Conservation (phyloP, 1,140 invertebrate species). For the Hyposmocoma kahamanoa region DNA sequence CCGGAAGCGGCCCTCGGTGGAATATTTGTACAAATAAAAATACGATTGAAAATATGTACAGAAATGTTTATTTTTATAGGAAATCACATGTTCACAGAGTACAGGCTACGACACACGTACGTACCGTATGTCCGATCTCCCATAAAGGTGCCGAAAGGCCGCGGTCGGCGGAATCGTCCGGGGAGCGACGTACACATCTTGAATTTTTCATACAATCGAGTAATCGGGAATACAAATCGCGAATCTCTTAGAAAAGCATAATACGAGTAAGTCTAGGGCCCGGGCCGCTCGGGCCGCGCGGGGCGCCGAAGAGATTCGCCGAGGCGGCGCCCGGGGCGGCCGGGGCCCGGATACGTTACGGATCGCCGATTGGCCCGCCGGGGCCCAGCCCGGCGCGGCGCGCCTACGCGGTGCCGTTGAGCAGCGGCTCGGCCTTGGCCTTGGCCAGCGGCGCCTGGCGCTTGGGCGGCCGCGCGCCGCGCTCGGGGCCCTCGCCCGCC, state of each 20-base stretch:
- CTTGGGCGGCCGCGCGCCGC: slow-evolving; percentile 36
- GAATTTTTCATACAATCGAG: slow-evolving; percentile 56
- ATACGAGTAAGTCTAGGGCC: slow-evolving; percentile 54
- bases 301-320: slow-evolving; percentile 28
- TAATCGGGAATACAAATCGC: slow-evolving; percentile 69
- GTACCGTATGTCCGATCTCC: slow-evolving; percentile 41
- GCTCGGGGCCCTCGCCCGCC: slow-evolving; percentile 31
- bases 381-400: slow-evolving; percentile 9
- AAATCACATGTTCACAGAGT: slow-evolving; percentile 64
- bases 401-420: slow-evolving; percentile 35
- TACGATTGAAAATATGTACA: slow-evolving; percentile 71
- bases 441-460: slow-evolving; percentile 26
- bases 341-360: too few relatives aligned
- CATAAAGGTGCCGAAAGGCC: slow-evolving; percentile 39
- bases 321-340: neutral
- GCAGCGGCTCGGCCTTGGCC: slow-evolving; percentile 35
- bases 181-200: slow-evolving; percentile 56
- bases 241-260: slow-evolving; percentile 69
- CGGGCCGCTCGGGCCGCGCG: slow-evolving; percentile 39
- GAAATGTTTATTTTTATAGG: slow-evolving; percentile 71
- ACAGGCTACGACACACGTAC: slow-evolving; percentile 48
- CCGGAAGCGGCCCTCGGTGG: slow-evolving; percentile 4
- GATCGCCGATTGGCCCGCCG: neutral
- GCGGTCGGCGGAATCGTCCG: slow-evolving; percentile 38
- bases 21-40: slow-evolving; percentile 59